Base-by-base conservation (phyloP, 1,140 invertebrate genomes). In the Telenomus remus region DNA sequence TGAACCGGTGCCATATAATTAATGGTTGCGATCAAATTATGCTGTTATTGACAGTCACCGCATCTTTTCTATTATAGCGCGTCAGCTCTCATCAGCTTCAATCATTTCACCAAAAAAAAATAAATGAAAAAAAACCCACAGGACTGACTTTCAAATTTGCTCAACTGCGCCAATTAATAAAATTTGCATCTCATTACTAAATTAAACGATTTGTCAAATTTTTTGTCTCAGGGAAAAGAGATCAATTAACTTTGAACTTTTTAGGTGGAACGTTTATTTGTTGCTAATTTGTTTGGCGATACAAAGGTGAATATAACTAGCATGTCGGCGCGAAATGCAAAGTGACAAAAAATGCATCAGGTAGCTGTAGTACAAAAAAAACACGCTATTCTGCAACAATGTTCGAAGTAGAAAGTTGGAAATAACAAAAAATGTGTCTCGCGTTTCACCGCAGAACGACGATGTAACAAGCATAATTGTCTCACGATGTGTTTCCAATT, bases 371-470 rank as follows among this genome's bases (percentile, higher is more conserved):
- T 65, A 69, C 66, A 68, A 74, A 73, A 78, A 70, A 68, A 61
- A 56, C 19, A 27, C 19, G 64, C 64, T 54, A 74, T 74, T 72
- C 53, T 73, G 75, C 69, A 78, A 78, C 64, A 77, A 42, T 72
- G 75, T 69, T 63, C 65, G 54, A 46, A 78, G 46, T 73, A 73
- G 75, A 78, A 78, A 78, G 75, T 78, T 60, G 48, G 37, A 48
- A 54, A 60, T 70, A 55, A 50, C 46, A 78, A 78, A 73, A 78
- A 78, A 69, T 43, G 15, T 49, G 39, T 42, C 39, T 50, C 19
- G 63, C 61, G 70, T 78, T 74, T 71, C 70, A 74, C 76, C 47
- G 69, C 39, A 47, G 44, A 60, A 55, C 61, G 19, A 46, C 68
- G 63, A 65, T 72, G 59, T 68, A 69, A 64, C 74, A 57, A 61